Percentiles rank a stretch among this genome's conserved stretches.
These are phyloP conservation scores for Ailuropoda melanoleuca DNA, from an alignment of 2,113 vertebrate species.

Conservation along the genomic window DNA sequence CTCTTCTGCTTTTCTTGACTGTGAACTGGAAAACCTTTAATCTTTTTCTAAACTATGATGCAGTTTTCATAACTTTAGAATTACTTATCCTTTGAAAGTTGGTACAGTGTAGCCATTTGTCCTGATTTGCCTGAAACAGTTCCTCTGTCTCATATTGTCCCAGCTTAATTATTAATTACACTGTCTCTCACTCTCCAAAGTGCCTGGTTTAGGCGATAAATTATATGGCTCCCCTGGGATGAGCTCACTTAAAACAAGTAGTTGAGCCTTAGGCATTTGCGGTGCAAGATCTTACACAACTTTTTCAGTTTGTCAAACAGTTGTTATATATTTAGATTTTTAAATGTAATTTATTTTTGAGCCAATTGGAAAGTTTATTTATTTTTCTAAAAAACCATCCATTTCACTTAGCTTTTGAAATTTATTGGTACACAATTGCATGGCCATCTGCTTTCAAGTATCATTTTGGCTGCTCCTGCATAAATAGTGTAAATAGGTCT, in stretches of 20 bases:
- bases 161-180: conserved; percentile 44
- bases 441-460: not conserved
- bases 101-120: not conserved
- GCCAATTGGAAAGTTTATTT: not conserved
- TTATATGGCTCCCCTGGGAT: not conserved
- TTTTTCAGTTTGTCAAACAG: not conserved
- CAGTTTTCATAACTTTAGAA: not conserved
- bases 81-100: not conserved
- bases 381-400: conserved; percentile 10
- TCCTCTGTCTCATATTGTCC: not conserved
- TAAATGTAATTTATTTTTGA: not conserved
- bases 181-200: not conserved
- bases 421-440: not conserved
- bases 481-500: not conserved
- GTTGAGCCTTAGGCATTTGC: not conserved
- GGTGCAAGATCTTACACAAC: not conserved
- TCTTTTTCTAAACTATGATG: not conserved
- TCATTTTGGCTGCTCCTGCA: not conserved
- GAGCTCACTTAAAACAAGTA: not conserved
- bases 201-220: not conserved
- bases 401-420: not conserved
- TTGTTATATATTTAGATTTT: not conserved
- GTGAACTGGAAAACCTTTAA: not conserved
- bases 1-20: not conserved
- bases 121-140: conserved; percentile 35